Base-by-base conservation (phyloP, 2,113 vertebrate genomes). In the Sapajus apella region DNA sequence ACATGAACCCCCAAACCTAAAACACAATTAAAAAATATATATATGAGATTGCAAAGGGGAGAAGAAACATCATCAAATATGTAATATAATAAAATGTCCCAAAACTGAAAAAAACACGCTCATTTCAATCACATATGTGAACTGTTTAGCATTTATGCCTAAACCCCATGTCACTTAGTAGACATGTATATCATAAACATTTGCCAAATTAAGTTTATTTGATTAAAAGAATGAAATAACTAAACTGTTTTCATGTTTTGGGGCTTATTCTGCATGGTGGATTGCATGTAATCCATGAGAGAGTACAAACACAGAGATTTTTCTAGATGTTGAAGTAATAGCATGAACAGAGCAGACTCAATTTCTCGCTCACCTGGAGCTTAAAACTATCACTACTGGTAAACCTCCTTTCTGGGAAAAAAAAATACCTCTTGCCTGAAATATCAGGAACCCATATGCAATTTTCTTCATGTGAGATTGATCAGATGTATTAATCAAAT, bases 151-250 rank as follows among this genome's bases (percentile, higher is more conserved):
- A 85, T 45, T 96, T 50, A 84, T 79, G 11, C 25, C 20, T 52
- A 58, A 87, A 61, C 1, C 1, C 13, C 6, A 14, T 52, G 37
- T 58, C 32, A 82, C 30, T 3, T 8, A 52, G 43, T 83, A 55
- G 80, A 84, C 5, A 45, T 58, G 3, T 45, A 6, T 25, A 77
- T 82, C 30, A 55, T n/a, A 86, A 90, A 37, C 40, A 80, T 32
- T 90, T 93, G 35, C 4, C 17, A 90, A 64, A 50, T 87, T 88
- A 90, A 73, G 50, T 76, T 64, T 84, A 40, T n/a, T 88, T 89
- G 43, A 95, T 75, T 89, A 91, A 93, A 88, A 82, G 1, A 82
- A 75, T 84, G 50, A 95, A 92, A 87, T 73, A 16, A 50, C 12
- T 87, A 18, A 64, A 30, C 25, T 47, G 55, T 25, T 79, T 90